Conservation (phyloP, 2,113 vertebrate genomes). For the Axis porcinus region DNA sequence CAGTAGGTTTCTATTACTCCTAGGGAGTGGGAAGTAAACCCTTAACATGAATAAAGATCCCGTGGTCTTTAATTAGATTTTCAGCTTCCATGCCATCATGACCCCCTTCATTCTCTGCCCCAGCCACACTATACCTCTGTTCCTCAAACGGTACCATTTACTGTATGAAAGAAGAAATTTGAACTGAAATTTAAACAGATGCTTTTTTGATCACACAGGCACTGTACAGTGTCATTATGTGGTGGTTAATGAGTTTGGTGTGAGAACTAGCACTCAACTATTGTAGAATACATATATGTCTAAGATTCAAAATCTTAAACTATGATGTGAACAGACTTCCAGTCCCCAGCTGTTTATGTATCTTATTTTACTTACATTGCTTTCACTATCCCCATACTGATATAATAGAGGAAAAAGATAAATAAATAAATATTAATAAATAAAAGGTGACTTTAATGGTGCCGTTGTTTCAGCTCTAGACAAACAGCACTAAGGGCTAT, state of each 20-base stretch:
- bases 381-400: neutral
- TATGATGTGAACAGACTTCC: neutral
- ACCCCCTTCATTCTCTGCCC: neutral
- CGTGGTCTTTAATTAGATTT: neutral
- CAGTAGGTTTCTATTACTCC: neutral
- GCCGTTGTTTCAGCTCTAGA: neutral
- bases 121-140: neutral
- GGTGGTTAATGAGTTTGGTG: neutral
- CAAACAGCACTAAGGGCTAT: neutral
- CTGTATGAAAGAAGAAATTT: neutral
- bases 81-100: neutral
- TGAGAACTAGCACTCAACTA: neutral
- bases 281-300: neutral
- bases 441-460: neutral
- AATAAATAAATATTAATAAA: neutral
- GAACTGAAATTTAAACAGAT: neutral
- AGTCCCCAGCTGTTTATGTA: neutral
- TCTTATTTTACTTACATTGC: neutral
- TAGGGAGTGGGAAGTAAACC: neutral
- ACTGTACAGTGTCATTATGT: neutral
- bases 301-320: neutral
- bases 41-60: neutral
- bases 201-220: neutral
- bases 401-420: neutral
- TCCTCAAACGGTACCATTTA: neutral